Base-by-base conservation (phyloP, 2,888 invertebrate species). In the Ormyrus labotus region DNA sequence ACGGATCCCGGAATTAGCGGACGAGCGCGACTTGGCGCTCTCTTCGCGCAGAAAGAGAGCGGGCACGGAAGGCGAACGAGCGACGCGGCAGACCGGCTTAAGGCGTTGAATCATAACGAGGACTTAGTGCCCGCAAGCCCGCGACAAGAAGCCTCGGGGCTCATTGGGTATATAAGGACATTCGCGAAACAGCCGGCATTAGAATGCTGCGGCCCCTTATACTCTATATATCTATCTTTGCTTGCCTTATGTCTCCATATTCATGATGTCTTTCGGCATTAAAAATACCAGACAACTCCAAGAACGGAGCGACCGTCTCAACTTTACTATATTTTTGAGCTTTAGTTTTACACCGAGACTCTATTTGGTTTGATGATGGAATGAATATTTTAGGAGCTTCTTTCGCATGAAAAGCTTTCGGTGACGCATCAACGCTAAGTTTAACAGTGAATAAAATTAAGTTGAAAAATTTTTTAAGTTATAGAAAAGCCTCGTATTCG, bases 101-200 rank as follows among this genome's bases (percentile, higher is more conserved):
- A 88, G 87, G 86, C 89, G 88, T 90, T 90, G 90, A 90, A 90
- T 90, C 90, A 90, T 90, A 90, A 90, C 90, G 88, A 90, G 89
- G 90, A 90, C 80, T 82, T 82, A 81, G 81, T 75, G 68, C 45
- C 64, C 81, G 19, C 70, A 68, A 69, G 86, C 85, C 85, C 86
- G 82, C 85, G 85, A 87, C 87, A 86, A 87, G 87, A 86, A 87
- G 86, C 86, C 85, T 84, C 83, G 80, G 80, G 85, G 83, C 84
- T 86, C 86, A 85, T 87, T 87, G 86, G 80, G 9, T 77, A 65
- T 81, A 67, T 73, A 86, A 85, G 84, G 84, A 86, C 83, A 86
- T 83, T 85, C 84, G 84, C 84, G 86, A 87, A 87, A 87, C 87
- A 86, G 83, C 79, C 81, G 87, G 87, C 85, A 88, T 89, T 89